phyloP scores from a whole-genome alignment of 2,888 invertebrate species.

The Drosophila putrida region DNA sequence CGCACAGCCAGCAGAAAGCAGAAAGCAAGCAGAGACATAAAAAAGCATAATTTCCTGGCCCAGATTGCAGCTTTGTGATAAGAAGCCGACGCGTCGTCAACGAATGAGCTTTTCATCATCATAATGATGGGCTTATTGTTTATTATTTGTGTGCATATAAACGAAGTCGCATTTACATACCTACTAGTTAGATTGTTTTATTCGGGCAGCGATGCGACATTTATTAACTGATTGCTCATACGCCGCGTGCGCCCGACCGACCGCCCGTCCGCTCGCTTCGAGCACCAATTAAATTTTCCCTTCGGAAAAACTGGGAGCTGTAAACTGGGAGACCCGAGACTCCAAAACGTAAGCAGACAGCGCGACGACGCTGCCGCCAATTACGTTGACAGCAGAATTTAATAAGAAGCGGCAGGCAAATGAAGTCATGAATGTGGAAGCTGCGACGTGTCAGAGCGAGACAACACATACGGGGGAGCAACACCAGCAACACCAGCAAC shows the following conservation, averaged over 20 bases:
- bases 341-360: conserved; percentile 53
- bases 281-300: conserved; percentile 75
- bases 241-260: conserved; percentile 57
- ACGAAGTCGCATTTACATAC: conserved; percentile 4
- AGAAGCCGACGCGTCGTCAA: conserved; percentile 42
- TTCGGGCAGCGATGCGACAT: conserved; percentile 40
- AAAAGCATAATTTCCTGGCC: conserved; percentile 83
- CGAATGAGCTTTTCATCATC: conserved; percentile 65
- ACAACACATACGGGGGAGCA: conserved; percentile 39
- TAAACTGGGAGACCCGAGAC: conserved; percentile 5
- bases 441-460: conserved; percentile 70
- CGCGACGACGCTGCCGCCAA: conserved; percentile 72
- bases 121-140: conserved; percentile 81
- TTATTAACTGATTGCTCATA: conserved; percentile 67
- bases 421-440: conserved; percentile 75
- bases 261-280: conserved; percentile 50
- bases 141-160: conserved; percentile 46
- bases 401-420: conserved; percentile 74
- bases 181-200: conserved; percentile 28
- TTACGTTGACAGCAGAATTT: conserved; percentile 78
- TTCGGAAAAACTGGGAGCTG: conserved; percentile 30
- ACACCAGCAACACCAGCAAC: conserved; percentile 15
- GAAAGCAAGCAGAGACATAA: conserved; percentile 57
- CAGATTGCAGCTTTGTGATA: conserved; percentile 72
- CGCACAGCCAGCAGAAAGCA: conserved; percentile 9